Evolutionary conservation across 2,797 vertebrate species (phyloP).

Genomic region (Percopsis omiscomaycus): DNA sequence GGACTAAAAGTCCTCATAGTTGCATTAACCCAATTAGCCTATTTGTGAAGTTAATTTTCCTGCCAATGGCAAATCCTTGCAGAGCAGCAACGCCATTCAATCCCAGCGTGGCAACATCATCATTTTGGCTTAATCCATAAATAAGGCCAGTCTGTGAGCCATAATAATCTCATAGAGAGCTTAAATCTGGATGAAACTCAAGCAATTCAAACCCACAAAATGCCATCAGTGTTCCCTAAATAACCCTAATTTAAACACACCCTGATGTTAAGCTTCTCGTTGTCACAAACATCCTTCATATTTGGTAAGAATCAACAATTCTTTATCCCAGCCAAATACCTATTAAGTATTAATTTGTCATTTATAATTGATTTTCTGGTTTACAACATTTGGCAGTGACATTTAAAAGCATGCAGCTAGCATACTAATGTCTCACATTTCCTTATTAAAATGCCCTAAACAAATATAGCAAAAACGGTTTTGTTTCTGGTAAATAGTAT

Average conservation of each 20-base stretch:
- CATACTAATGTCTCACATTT: not conserved
- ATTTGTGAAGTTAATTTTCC: slow-evolving; percentile 30
- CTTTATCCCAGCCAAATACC: not conserved
- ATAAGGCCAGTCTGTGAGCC: slow-evolving; percentile 43
- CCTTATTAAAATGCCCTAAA: too few species aligned
- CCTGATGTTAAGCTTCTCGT: slow-evolving; percentile 1
- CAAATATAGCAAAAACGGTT: not conserved
- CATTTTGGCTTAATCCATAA: slow-evolving; percentile 44
- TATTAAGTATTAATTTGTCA: not conserved
- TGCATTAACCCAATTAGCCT: slow-evolving; percentile 45
- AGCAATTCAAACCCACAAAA: slow-evolving; percentile 37
- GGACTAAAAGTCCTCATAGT: slow-evolving; percentile 62
- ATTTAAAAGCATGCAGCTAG: not conserved
- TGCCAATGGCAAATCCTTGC: slow-evolving; percentile 40
- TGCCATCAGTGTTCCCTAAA: slow-evolving; percentile 29
- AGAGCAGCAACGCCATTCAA: slow-evolving; percentile 23
- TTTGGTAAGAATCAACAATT: not conserved
- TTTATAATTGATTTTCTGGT: too few species aligned
- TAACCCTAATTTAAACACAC: slow-evolving; percentile 28
- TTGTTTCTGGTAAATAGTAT: not conserved
- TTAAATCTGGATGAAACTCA: slow-evolving; percentile 25
- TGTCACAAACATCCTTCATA: not conserved
- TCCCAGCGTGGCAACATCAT: slow-evolving; percentile 40
- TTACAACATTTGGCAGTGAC: too few species aligned
- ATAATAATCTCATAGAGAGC: slow-evolving; percentile 38